phyloP scores from a whole-genome alignment of 1,140 invertebrate species.

The Frieseomelitta varia region DNA sequence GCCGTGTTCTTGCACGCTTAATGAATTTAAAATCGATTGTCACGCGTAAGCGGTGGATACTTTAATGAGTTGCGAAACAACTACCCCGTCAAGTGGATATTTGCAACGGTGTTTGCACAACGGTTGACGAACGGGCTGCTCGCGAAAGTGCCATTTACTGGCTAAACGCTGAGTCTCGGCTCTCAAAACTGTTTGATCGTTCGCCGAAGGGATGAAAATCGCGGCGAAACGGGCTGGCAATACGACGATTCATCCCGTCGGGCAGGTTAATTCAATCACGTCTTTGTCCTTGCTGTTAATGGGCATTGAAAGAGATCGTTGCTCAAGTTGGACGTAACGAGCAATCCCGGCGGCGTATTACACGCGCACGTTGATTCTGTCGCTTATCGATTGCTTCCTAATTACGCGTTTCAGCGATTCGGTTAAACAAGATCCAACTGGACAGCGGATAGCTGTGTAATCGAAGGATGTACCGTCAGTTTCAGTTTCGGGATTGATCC shows the following conservation, averaged over 20 bases:
- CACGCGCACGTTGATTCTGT: background rate
- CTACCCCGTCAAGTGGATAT: background rate
- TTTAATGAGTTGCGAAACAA: conserved; percentile 21
- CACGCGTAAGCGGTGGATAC: background rate
- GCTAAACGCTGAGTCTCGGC: too few relatives aligned
- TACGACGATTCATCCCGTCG: too few relatives aligned
- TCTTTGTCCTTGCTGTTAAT: background rate
- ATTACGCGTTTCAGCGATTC: conserved; percentile 47
- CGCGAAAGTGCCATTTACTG: too few relatives aligned
- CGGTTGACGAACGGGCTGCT: too few relatives aligned
- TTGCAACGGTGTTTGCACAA: too few relatives aligned
- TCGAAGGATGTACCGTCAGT: background rate
- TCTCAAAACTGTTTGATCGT: too few relatives aligned
- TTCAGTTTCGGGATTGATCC: background rate
- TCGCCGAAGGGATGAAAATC: background rate
- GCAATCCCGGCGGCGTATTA: background rate
- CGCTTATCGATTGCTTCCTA: conserved; percentile 21
- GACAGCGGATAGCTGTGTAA: background rate
- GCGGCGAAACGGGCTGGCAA: background rate
- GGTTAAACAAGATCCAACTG: conserved; percentile 10
- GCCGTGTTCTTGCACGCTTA: background rate
- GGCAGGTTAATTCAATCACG: background rate
- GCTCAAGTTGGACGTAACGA: background rate
- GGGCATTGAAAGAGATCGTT: background rate
- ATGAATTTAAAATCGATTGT: conserved; percentile 25